These are phyloP conservation scores for Gymnodraco acuticeps DNA, from an alignment of 2,797 vertebrate genomes.

Conservation along the genomic window DNA sequence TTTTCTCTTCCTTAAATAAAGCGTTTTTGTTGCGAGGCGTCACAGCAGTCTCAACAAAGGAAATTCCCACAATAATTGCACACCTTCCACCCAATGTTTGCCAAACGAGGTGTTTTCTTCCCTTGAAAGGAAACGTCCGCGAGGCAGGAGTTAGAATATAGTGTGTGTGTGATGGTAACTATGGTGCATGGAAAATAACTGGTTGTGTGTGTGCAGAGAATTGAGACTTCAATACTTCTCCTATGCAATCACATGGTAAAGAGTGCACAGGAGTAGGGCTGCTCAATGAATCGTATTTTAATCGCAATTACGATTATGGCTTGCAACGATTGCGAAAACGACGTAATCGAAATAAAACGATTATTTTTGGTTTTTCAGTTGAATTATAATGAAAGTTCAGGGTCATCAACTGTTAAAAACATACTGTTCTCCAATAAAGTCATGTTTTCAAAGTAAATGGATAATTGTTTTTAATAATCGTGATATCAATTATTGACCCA, in stretches of 20 bases:
- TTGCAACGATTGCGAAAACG: too few species aligned
- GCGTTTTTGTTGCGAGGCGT: neutral
- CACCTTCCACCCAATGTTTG: neutral
- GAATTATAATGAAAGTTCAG: too few species aligned
- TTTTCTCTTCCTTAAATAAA: neutral
- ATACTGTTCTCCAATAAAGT: too few species aligned
- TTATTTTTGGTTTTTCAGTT: too few species aligned
- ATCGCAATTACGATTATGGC: too few species aligned
- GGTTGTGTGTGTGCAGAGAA: neutral
- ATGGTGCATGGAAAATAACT: conserved; percentile 16
- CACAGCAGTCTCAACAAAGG: conserved; percentile 10
- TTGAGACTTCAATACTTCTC: neutral
- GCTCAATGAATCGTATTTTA: too few species aligned
- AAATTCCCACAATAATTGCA: conserved; percentile 12
- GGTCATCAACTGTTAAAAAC: too few species aligned
- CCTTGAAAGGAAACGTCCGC: conserved; percentile 20
- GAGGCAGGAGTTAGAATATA: conserved; percentile 16
- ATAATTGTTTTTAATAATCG: too few species aligned
- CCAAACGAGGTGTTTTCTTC: conserved; percentile 25
- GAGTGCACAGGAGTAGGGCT: neutral
- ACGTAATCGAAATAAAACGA: too few species aligned
- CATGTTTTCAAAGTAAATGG: too few species aligned
- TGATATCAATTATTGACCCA: too few species aligned
- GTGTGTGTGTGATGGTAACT: neutral
- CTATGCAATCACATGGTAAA: neutral